Evolutionary conservation across 2,888 invertebrate species (phyloP).

Genomic region (Pollenia amentaria): DNA sequence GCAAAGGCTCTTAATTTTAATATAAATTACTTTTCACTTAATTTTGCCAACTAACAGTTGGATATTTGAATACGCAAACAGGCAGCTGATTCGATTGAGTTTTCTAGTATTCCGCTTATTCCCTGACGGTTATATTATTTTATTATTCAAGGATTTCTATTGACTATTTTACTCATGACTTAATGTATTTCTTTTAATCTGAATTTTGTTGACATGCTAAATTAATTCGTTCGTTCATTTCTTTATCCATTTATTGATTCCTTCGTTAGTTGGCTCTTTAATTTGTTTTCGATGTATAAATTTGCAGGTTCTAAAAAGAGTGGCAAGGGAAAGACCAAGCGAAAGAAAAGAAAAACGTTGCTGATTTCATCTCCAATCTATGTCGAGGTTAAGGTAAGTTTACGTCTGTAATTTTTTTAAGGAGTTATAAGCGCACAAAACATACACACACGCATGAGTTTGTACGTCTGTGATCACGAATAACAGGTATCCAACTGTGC

Average conservation of each 20-base stretch:
- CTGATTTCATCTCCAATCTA: conserved; percentile 79
- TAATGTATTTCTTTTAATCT: conserved; percentile 40
- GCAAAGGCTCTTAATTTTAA: conserved; percentile 52
- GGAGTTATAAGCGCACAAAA: neutral
- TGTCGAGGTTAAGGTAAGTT: conserved; percentile 83
- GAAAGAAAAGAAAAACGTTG: conserved; percentile 81
- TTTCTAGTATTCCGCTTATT: neutral
- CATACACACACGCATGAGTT: neutral
- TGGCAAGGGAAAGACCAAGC: conserved; percentile 78
- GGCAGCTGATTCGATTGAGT: conserved; percentile 3
- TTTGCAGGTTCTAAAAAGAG: conserved; percentile 76
- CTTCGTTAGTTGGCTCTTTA: conserved; percentile 13
- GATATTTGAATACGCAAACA: conserved; percentile 26
- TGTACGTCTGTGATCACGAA: neutral
- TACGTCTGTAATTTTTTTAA: neutral
- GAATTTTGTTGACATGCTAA: conserved; percentile 46
- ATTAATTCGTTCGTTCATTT: conserved; percentile 55
- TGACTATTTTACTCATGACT: conserved; percentile 5
- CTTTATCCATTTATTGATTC: conserved; percentile 12
- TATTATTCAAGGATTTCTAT: neutral
- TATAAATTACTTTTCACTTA: conserved; percentile 61
- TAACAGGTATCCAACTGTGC: no score
- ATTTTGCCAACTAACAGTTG: conserved; percentile 32
- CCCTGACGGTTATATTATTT: neutral
- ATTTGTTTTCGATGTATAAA: conserved; percentile 9